Evolutionary conservation across 2,797 vertebrate species (phyloP).

Genomic region (Hippoglossus hippoglossus): DNA sequence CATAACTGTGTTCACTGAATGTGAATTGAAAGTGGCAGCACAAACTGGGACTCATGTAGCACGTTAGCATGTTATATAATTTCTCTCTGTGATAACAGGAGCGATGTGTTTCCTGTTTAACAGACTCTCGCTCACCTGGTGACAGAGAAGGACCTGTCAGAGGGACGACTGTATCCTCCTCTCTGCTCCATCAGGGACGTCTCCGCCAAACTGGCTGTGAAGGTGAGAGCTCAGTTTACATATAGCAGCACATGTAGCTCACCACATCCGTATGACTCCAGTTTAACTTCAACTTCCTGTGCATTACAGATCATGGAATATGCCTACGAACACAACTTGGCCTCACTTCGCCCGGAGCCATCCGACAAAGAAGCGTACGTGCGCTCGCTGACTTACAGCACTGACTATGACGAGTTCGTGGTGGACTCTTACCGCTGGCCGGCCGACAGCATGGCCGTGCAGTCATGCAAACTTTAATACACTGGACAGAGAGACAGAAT

Average conservation of each 20-base stretch:
- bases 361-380: conserved; percentile 89
- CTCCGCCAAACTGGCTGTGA: conserved; percentile 91
- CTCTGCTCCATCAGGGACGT: conserved; percentile 89
- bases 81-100: neutral
- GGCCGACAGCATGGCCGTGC: conserved; percentile 86
- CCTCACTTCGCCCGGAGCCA: conserved; percentile 90
- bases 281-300: neutral
- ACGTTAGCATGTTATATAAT: neutral
- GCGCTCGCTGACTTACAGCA: conserved; percentile 87
- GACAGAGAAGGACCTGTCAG: conserved; percentile 90
- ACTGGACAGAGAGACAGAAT: conserved; percentile 6
- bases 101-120: neutral
- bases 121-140: conserved; percentile 93
- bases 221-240: conserved; percentile 79
- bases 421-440: conserved; percentile 93
- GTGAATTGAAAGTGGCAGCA: too few species aligned
- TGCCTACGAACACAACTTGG: conserved; percentile 89
- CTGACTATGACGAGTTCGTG: conserved; percentile 89
- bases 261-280: neutral
- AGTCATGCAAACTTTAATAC: conserved; percentile 87
- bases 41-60: too few species aligned
- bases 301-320: conserved; percentile 88
- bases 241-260: neutral
- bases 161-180: conserved; percentile 95
- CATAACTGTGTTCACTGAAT: too few species aligned